phyloP scores from a whole-genome alignment of 2,888 invertebrate genomes.

The Agriopis marginaria region DNA sequence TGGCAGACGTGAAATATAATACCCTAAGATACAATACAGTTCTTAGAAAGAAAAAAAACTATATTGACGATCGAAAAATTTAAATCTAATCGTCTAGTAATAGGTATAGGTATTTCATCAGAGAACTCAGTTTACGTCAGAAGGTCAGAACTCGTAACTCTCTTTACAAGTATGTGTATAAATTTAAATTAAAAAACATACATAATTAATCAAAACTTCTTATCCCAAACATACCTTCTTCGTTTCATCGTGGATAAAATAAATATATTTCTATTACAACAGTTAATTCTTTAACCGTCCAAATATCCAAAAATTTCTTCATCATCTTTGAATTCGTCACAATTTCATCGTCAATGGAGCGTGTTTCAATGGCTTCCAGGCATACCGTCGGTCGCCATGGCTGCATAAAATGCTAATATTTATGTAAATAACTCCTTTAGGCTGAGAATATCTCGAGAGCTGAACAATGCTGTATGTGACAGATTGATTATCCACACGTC shows the following conservation, averaged over 20 bases:
- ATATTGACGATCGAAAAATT: not conserved
- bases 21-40: no score
- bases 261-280: not conserved
- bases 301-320: not conserved
- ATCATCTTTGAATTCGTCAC: not conserved
- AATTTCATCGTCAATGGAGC: not conserved
- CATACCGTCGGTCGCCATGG: not conserved
- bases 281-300: not conserved
- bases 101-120: no score
- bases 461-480: constrained; percentile 27
- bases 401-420: constrained; percentile 12
- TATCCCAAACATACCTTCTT: no score
- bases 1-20: no score
- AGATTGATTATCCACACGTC: constrained; percentile 36
- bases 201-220: no score
- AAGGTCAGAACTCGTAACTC: no score
- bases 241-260: not conserved
- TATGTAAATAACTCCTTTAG: constrained; percentile 14
- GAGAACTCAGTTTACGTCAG: no score
- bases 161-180: no score
- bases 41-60: not conserved
- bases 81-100: no score
- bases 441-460: constrained; percentile 11
- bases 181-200: no score
- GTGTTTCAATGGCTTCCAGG: constrained; percentile 6